Evolutionary conservation across 2,888 invertebrate genomes (phyloP), one percentile per base, ranked within the genome.

Genomic region (Theristus sp.): DNA sequence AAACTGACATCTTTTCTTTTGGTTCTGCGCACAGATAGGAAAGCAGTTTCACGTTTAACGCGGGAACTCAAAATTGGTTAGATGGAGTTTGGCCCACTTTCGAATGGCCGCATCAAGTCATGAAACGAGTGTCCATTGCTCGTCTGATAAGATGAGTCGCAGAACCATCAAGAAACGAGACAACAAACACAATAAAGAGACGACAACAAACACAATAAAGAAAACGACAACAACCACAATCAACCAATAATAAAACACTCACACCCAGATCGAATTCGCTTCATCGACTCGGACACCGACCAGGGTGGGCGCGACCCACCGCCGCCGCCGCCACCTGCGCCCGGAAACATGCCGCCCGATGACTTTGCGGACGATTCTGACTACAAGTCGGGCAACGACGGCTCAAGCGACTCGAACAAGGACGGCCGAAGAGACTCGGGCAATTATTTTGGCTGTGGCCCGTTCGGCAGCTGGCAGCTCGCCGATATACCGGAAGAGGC

Each of bases 241-340:
- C n/a, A n/a, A n/a, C n/a, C n/a, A n/a, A n/a, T n/a, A 17, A 38
- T 13, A 38, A 38, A 38, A 6, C 3, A 30, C 22, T 2, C 17
- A 31, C 10, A 30, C 22, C 22, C 54, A 26, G 28, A 54, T 54
- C 54, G 54, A 6, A 27, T 54, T 20, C 26, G 54, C 13, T 54
- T 54, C 54, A 54, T 54, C 57, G 1, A 57, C 60, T 31, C 47
- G 26, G 38, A 53, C 20, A 26, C 46, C 62, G 61, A 65, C 66
- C 22, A 59, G 60, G 6, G 58, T 53, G 20, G 20, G 64, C 24
- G 28, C 67, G 3, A 49, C 64, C 62, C 67, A n/a, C 70, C 71
- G 1, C 38, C 61, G 2, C 59, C 60, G 1, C 62, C 64, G 1
- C 56, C 65, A 1, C 55, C 62, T 6, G 46, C 57, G 25, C 28